A percentile compares a stretch with the other conserved stretches of the same genome.
Evolutionary conservation across 2,113 vertebrate genomes (phyloP).

Genomic region (Anser cygnoides): DNA sequence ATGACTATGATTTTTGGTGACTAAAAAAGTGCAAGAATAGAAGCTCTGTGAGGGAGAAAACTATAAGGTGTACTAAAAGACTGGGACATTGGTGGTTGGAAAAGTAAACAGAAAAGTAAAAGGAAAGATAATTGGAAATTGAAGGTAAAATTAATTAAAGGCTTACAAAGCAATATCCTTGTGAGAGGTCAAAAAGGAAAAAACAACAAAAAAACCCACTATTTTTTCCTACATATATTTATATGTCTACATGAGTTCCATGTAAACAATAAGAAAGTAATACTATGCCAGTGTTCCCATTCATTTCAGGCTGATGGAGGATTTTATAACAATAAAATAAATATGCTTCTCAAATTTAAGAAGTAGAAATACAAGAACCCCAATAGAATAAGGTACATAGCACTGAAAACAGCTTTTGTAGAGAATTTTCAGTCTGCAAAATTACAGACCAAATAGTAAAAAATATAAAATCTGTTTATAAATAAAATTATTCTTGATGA

Average conservation of each 20-base stretch:
- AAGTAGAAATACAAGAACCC: background rate
- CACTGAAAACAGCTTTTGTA: background rate
- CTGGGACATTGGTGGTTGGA: background rate
- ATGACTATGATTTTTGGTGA: background rate
- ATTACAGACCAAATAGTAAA: background rate
- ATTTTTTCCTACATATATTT: background rate
- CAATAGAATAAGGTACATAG: background rate
- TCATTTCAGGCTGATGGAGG: background rate
- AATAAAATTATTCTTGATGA: background rate
- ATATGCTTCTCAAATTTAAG: background rate
- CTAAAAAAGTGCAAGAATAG: background rate
- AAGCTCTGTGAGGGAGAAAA: background rate
- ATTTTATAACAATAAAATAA: background rate
- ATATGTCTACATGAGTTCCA: background rate
- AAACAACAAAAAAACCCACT: background rate
- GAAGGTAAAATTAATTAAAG: conserved; percentile 6
- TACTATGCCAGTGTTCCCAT: fast-evolving
- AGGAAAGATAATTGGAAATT: background rate
- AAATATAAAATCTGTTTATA: background rate
- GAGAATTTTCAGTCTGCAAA: background rate
- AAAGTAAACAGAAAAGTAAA: background rate
- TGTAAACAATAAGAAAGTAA: background rate
- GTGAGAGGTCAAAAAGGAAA: background rate
- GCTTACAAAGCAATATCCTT: background rate
- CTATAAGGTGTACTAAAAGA: background rate